Conservation (phyloP, 1,140 invertebrate genomes). For the Ruditapes philippinarum region DNA sequence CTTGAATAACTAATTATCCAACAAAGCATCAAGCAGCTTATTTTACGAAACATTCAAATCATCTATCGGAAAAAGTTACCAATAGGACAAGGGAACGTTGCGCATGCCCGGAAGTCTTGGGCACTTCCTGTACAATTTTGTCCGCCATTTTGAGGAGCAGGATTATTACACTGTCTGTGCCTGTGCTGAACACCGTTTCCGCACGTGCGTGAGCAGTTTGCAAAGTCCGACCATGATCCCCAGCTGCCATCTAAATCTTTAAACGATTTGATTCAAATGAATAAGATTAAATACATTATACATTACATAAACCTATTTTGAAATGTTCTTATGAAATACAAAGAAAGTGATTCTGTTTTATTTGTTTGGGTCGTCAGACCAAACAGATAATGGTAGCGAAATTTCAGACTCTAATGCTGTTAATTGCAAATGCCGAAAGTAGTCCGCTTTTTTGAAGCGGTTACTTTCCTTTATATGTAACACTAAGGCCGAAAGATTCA, state of each 20-base stretch:
- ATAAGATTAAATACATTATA: too few relatives aligned
- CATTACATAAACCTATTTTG: too few relatives aligned
- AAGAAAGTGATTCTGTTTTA: too few relatives aligned
- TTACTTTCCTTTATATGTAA: too few relatives aligned
- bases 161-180: slow-evolving; percentile 90
- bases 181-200: slow-evolving; percentile 92
- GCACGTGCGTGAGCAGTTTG: slow-evolving; percentile 79
- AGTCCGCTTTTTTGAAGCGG: too few relatives aligned
- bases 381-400: too few relatives aligned
- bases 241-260: slow-evolving; percentile 3
- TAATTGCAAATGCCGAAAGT: too few relatives aligned
- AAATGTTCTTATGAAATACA: too few relatives aligned
- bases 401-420: too few relatives aligned
- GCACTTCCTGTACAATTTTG: not conserved
- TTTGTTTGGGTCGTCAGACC: too few relatives aligned
- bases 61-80: not conserved
- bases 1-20: not conserved
- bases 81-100: not conserved
- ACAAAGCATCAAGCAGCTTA: not conserved
- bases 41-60: not conserved
- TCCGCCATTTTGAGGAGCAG: slow-evolving; percentile 74
- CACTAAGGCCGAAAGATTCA: too few relatives aligned
- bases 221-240: slow-evolving; percentile 76
- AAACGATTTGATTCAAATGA: too few relatives aligned
- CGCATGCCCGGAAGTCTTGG: not conserved